Evolutionary conservation across 2,113 vertebrate genomes (phyloP), one percentile per base, ranked within the genome.

Genomic region (Syngnathus floridae): DNA sequence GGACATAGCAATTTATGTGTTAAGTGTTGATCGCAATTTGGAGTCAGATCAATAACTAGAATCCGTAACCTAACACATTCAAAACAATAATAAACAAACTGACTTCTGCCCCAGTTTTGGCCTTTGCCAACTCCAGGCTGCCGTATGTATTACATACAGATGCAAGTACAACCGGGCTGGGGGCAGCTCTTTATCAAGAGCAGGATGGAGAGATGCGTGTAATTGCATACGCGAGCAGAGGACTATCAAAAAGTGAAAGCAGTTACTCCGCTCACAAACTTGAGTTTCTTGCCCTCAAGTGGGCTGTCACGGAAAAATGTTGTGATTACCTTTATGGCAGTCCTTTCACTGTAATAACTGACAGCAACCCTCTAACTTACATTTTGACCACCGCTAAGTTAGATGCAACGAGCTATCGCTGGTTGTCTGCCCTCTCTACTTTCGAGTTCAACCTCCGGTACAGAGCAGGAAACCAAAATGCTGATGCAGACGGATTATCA

Each of bases 131-230:
- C 16, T 45, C 37, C 16, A 12, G 49, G 16, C n/a, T 51, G 21
- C 62, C 43, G 7, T 77, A 69, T 21, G 22, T 69, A 0, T 49
- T 79, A 7, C 74, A 67, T 11, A 64, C 37, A 1, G 66, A 74
- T 36, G 72, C 62, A 2, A 66, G 65, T 12, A 35, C 51, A 26
- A 37, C 37, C 1, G 48, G 17, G 7, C 14, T 65, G 1, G 56
- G 63, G 2, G 57, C 56, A 4, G 37, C 0, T 7, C 10, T 64
- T 1, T 70, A 70, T 17, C 55, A 71, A 1, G 36, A 60, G 1
- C 45, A 60, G 1, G 54, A 22, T 0, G 41, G 41, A 0, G 1
- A 48, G 0, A 7, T 13, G 1, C 3, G 55, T 2, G 62, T 59
- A 9, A 10, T 64, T 7, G 56, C 37, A 1, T 61, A 31, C 10